Percentiles rank a stretch among this genome's conserved stretches.
Conservation (phyloP, 1,140 invertebrate species). For the Eulimnadia texana region DNA sequence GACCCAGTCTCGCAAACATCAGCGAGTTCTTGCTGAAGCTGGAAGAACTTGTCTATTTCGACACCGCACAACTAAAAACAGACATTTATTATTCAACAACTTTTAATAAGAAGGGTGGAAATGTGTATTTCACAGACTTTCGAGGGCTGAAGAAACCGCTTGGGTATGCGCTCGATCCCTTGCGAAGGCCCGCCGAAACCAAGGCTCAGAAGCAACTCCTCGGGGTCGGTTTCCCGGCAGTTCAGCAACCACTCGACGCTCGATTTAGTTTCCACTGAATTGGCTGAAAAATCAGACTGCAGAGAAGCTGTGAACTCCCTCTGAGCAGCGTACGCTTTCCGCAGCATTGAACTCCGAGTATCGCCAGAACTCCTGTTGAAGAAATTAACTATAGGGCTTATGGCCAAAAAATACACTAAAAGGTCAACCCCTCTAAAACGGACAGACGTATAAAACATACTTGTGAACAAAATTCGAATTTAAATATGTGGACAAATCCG, state of each 20-base stretch:
- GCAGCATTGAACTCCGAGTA: not conserved
- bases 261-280: not conserved
- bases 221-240: not conserved
- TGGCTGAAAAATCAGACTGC: not conserved
- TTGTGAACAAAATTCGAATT: no score
- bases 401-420: not conserved
- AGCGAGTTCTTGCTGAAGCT: not conserved
- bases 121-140: not conserved
- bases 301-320: not conserved
- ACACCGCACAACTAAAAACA: not conserved
- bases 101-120: not conserved
- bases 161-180: not conserved
- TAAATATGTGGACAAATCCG: no score
- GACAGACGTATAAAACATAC: no score
- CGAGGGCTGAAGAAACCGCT: slow-evolving; percentile 5
- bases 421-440: no score
- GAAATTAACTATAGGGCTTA: not conserved
- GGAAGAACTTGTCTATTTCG: not conserved
- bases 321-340: not conserved
- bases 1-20: slow-evolving; percentile 5
- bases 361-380: not conserved
- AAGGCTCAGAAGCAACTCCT: not conserved
- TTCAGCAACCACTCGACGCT: not conserved
- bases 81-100: not conserved
- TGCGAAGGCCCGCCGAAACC: slow-evolving; percentile 4